Percentiles rank a stretch among this genome's conserved stretches.
phyloP scores from a whole-genome alignment of 2,888 invertebrate species.

The Stenoptilia bipunctidactyla region DNA sequence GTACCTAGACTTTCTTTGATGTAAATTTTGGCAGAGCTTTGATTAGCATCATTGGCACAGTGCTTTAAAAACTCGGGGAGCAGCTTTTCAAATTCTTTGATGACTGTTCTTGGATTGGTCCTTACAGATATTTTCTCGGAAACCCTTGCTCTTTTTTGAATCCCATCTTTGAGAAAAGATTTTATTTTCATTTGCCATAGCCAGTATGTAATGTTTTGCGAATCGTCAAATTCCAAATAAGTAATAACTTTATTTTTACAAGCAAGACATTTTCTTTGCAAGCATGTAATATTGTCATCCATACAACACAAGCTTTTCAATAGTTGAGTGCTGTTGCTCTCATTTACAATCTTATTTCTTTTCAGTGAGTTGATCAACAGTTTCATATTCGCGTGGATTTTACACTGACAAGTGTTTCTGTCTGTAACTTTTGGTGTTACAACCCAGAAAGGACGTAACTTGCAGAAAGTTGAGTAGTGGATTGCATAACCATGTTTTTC shows the following conservation, averaged over 20 bases:
- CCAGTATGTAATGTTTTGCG: slow-evolving; percentile 4
- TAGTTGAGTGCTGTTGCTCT: slow-evolving; percentile 11
- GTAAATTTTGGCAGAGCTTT: slow-evolving; percentile 13
- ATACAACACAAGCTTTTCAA: slow-evolving; percentile 9
- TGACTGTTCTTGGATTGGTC: too few species aligned
- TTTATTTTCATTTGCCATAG: slow-evolving; percentile 11
- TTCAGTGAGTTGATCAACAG: slow-evolving; percentile 8
- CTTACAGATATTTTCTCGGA: too few species aligned
- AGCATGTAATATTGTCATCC: slow-evolving; percentile 10
- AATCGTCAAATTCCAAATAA: slow-evolving; percentile 9
- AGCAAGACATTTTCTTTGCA: slow-evolving; percentile 8
- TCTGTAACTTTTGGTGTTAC: slow-evolving; percentile 10
- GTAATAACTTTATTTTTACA: slow-evolving; percentile 8
- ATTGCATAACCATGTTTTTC: slow-evolving; percentile 5
- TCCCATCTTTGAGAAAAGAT: slow-evolving; percentile 11
- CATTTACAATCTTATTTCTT: slow-evolving; percentile 8
- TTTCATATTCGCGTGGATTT: slow-evolving; percentile 9
- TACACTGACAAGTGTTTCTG: slow-evolving; percentile 12
- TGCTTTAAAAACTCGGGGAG: slow-evolving; percentile 13
- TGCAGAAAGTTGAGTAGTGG: slow-evolving; percentile 6
- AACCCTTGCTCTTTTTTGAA: too few species aligned
- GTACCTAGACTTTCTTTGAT: slow-evolving; percentile 12
- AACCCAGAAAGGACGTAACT: slow-evolving; percentile 11
- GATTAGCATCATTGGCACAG: slow-evolving; percentile 13
- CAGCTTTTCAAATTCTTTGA: slow-evolving; percentile 3